Base-by-base conservation (phyloP, 2,888 invertebrate species). In the Calameuta filiformis region DNA sequence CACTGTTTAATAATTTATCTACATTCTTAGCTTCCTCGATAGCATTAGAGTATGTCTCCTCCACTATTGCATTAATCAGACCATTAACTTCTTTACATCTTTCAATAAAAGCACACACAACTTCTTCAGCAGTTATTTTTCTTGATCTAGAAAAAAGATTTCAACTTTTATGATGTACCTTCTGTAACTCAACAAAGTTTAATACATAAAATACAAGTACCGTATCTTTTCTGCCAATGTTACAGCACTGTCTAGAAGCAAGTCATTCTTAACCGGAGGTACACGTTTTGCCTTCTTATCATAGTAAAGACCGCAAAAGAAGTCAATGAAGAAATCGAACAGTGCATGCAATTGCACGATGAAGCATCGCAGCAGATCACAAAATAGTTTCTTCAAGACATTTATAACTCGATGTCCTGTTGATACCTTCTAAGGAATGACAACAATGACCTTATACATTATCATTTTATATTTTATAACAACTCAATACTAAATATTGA, bases 51-150 rank as follows among this genome's bases (percentile, higher is more conserved):
- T 95, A 98, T 76, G 97, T 93, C 68, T 96, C 94, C 85, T 97
- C 97, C 0, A 97, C 96, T 0, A 98, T 94, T 0, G 97, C 96
- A 92, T 98, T 98, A 71, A 98, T 86, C 23, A 95, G 89, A 0
- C 94, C 93, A 90, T 98, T 97, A 69, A 96, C 94, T 88, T 94
- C 93, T 82, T 95, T 94, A 75, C 97, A 97, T 84, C 98, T 93
- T 75, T 96, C 94, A 82, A 97, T 95, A 89, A 95, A 98, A 3
- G 95, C 93, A 80, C 92, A 92, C 0, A 97, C 96, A 31, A 97
- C 93, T 80, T 95, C 94, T 87, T 94, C 95, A 3, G 95, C 94
- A 75, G 94, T 94, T 12, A 97, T 82, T 87, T 95, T 92, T 75
- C 93, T 93, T 33, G 92, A 92, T 80, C 87, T 90, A 74, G 75